Percentiles rank a stretch among this genome's conserved stretches.
phyloP scores from a whole-genome alignment of 2,888 invertebrate genomes.

The Phrixothrix hirtus region DNA sequence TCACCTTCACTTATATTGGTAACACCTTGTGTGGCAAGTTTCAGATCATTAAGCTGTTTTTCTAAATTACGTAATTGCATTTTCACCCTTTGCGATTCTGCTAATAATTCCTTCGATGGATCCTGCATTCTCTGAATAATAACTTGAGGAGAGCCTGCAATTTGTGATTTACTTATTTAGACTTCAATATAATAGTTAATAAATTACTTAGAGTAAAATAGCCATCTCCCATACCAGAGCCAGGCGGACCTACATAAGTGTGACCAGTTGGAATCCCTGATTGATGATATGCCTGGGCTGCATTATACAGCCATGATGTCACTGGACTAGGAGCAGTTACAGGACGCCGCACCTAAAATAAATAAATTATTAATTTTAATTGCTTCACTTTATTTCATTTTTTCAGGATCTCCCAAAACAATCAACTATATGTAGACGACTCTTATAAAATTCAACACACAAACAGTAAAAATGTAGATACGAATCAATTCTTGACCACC shows the following conservation, averaged over 20 bases:
- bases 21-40: slow-evolving; percentile 61
- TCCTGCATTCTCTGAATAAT: slow-evolving; percentile 52
- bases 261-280: slow-evolving; percentile 44
- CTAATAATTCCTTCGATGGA: slow-evolving; percentile 56
- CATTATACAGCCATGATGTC: slow-evolving; percentile 58
- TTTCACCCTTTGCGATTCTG: slow-evolving; percentile 65
- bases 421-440: not conserved
- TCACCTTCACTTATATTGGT: slow-evolving; percentile 61
- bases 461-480: not conserved
- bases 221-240: slow-evolving; percentile 54
- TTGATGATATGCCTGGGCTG: slow-evolving; percentile 46
- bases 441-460: not conserved
- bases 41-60: slow-evolving; percentile 65
- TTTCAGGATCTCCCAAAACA: too few relatives aligned
- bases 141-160: slow-evolving; percentile 49
- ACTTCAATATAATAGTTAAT: too few relatives aligned
- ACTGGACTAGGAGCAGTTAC: slow-evolving; percentile 56
- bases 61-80: slow-evolving; percentile 64
- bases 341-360: slow-evolving; percentile 53
- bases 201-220: slow-evolving; percentile 58
- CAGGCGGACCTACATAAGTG: slow-evolving; percentile 43
- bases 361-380: too few relatives aligned
- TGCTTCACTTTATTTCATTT: too few relatives aligned
- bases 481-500: too few relatives aligned
- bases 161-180: too few relatives aligned